Conservation (phyloP, 2,113 vertebrate species). For the Passer domesticus region DNA sequence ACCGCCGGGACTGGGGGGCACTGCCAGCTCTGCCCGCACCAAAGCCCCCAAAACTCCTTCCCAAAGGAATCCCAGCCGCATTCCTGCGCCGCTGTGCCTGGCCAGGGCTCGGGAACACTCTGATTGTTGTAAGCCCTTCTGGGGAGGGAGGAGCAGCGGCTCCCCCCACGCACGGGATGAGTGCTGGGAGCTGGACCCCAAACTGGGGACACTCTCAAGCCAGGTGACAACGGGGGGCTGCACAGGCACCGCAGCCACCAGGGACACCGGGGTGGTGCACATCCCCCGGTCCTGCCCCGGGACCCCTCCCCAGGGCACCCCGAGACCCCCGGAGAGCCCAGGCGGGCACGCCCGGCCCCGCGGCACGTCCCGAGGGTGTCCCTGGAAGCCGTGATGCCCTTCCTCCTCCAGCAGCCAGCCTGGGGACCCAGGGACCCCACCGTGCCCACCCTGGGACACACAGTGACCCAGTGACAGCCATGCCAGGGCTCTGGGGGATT, state of each 20-base stretch:
- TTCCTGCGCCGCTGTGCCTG: background rate
- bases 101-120: background rate
- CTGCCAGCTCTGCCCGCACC: background rate
- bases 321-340: background rate
- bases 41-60: background rate
- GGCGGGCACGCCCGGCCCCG: accelerated
- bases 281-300: background rate
- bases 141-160: background rate
- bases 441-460: accelerated
- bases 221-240: background rate
- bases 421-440: accelerated
- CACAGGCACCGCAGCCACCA: background rate
- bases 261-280: background rate
- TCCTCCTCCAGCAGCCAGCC: background rate
- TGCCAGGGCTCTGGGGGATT: accelerated
- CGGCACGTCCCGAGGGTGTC: accelerated
- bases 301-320: background rate
- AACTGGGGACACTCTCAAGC: background rate
- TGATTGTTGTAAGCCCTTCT: background rate
- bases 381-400: accelerated
- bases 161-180: accelerated
- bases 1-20: background rate
- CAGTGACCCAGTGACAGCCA: accelerated
- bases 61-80: background rate
- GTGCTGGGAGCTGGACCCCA: background rate